Evolutionary conservation across 2,113 vertebrate species (phyloP).

Genomic region (Ceyx margarethae): DNA sequence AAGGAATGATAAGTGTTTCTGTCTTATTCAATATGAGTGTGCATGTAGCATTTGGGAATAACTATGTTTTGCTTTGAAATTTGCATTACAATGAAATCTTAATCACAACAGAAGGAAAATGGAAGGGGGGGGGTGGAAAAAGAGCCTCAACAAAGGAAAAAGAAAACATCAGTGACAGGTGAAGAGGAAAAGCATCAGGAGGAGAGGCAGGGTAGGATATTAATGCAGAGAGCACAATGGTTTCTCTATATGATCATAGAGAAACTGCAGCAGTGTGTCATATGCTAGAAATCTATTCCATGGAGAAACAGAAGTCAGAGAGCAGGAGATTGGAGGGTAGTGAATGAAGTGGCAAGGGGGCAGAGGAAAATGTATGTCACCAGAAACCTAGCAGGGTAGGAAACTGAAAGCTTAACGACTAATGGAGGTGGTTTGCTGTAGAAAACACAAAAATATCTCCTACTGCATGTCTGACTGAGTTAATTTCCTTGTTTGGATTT

Average conservation of each 20-base stretch:
- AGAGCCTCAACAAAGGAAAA: background rate
- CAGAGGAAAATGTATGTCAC: background rate
- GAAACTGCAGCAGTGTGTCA: background rate
- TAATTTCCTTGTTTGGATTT: background rate
- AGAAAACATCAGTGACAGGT: background rate
- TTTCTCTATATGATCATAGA: background rate
- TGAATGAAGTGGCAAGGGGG: background rate
- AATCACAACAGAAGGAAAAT: slow-evolving; percentile 19
- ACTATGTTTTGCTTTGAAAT: slow-evolving; percentile 2
- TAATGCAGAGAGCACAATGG: background rate
- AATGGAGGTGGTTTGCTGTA: background rate
- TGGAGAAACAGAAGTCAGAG: background rate
- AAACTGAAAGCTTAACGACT: background rate
- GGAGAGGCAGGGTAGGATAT: background rate
- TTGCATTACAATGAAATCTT: slow-evolving; percentile 51
- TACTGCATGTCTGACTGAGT: background rate
- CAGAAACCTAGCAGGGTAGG: background rate
- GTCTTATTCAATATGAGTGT: background rate
- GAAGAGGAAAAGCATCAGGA: background rate
- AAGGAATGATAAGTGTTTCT: background rate
- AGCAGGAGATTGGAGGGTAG: background rate
- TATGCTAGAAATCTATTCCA: background rate
- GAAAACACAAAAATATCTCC: background rate
- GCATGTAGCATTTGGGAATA: background rate
- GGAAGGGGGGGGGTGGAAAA: background rate